phyloP scores from a whole-genome alignment of 2,113 vertebrate genomes.

The Euleptes europaea region DNA sequence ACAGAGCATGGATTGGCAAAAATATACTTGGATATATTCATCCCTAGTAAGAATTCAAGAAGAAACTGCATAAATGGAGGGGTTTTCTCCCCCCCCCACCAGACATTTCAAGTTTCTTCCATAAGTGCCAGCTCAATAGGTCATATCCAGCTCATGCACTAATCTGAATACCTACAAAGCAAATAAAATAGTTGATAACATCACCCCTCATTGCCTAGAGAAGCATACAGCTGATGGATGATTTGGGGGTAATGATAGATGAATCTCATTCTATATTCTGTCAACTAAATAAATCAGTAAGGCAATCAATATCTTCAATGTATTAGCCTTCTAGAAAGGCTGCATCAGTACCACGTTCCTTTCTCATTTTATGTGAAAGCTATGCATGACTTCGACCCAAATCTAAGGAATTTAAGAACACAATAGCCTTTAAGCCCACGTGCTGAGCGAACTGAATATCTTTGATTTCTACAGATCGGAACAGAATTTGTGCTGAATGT shows the following conservation, averaged over 20 bases:
- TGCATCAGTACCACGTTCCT: neutral
- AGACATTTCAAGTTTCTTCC: conserved; percentile 33
- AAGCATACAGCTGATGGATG: conserved; percentile 33
- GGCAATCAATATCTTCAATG: conserved; percentile 50
- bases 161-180: conserved; percentile 18
- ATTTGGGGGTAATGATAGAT: conserved; percentile 58
- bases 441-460: neutral
- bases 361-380: conserved; percentile 27
- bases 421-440: neutral
- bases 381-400: neutral
- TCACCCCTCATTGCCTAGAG: neutral
- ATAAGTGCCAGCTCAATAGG: conserved; percentile 25
- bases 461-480: neutral
- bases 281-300: conserved; percentile 47
- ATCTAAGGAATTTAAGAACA: conserved; percentile 15
- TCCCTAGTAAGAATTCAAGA: neutral
- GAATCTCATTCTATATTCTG: conserved; percentile 51
- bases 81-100: neutral
- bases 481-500: neutral
- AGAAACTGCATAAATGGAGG: neutral
- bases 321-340: conserved; percentile 38
- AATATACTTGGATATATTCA: too few relatives aligned
- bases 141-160: neutral
- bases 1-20: too few relatives aligned
- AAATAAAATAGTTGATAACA: conserved; percentile 41